A percentile compares a stretch with the other conserved stretches of the same genome.
These are phyloP conservation scores for Porites divaricata DNA, from an alignment of 92 coral and sea anemone genomes.

Conservation along the genomic window DNA sequence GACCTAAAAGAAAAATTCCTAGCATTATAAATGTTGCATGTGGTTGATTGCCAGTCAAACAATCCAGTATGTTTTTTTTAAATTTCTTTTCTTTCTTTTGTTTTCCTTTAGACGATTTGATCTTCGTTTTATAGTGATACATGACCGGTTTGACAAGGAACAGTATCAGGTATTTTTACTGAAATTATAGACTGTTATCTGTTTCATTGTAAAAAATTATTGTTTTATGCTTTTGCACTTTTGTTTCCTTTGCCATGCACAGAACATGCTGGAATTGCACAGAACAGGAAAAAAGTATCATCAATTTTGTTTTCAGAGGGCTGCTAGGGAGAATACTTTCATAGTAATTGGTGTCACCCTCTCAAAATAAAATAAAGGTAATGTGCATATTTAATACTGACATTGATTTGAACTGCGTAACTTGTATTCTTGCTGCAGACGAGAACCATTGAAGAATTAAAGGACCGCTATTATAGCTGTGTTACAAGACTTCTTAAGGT, in stretches of 20 bases:
- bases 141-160: constrained; percentile 93
- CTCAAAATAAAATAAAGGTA: too few relatives aligned
- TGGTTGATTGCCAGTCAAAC: neutral
- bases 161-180: constrained; percentile 73
- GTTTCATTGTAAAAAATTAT: neutral
- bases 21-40: neutral
- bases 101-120: constrained; percentile 73
- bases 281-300: too few relatives aligned
- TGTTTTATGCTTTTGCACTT: neutral
- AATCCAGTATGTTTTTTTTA: neutral
- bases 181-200: too few relatives aligned
- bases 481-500: constrained; percentile 93
- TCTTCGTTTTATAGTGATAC: constrained; percentile 89
- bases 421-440: constrained; percentile 40
- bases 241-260: neutral
- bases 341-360: too few relatives aligned
- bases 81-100: neutral
- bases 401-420: too few relatives aligned
- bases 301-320: too few relatives aligned
- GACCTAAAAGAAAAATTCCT: too few relatives aligned
- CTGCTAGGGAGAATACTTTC: too few relatives aligned
- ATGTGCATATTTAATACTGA: too few relatives aligned
- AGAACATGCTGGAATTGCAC: neutral
- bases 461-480: constrained; percentile 93
- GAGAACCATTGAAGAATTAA: constrained; percentile 90